phyloP scores from a whole-genome alignment of 2,113 vertebrate species.

The Zootoca vivipara region DNA sequence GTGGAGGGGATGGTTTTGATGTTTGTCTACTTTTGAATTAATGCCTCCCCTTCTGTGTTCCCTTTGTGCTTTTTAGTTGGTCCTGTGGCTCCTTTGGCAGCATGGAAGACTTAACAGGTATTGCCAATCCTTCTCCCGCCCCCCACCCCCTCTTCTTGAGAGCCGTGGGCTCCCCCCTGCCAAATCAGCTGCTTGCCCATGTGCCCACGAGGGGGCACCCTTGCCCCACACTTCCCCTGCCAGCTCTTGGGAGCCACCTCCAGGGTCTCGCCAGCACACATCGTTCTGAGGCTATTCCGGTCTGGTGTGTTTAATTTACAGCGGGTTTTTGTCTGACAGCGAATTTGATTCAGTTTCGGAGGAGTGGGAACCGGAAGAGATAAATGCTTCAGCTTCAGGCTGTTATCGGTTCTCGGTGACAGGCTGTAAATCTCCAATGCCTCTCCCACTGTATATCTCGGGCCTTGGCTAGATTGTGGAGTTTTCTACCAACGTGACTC shows the following conservation, averaged over 20 bases:
- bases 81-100: conserved; percentile 79
- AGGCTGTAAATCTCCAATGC: conserved; percentile 25
- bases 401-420: conserved; percentile 1
- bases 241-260: conserved; percentile 14
- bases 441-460: conserved; percentile 1
- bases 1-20: neutral
- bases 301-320: conserved; percentile 26
- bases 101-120: conserved; percentile 80
- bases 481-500: neutral
- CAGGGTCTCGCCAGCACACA: conserved; percentile 27
- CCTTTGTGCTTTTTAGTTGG: conserved; percentile 36
- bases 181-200: neutral
- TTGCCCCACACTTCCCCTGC: rapidly evolving
- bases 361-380: conserved; percentile 22
- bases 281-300: neutral
- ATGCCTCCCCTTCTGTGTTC: conserved; percentile 46
- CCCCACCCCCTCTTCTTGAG: neutral
- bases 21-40: neutral
- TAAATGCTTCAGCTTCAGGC: conserved; percentile 20
- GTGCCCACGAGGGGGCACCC: neutral
- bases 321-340: neutral
- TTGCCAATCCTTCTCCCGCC: neutral
- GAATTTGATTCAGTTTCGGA: conserved; percentile 13
- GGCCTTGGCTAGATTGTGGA: conserved; percentile 31
- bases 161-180: neutral